Evolutionary conservation across 2,888 invertebrate genomes (phyloP).

Genomic region (Aromia moschata): DNA sequence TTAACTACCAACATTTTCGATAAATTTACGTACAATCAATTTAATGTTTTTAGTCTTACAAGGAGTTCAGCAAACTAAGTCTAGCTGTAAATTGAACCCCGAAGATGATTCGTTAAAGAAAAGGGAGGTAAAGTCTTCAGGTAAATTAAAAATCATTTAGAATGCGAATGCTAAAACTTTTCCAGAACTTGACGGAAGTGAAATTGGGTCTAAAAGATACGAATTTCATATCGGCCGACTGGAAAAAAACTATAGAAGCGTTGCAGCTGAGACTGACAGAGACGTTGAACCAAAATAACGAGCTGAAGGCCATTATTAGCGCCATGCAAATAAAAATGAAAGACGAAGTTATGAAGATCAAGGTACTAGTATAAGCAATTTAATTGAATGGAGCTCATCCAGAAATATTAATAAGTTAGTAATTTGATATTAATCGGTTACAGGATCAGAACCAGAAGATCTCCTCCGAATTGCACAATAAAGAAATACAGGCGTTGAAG

Average conservation of each 20-base stretch:
- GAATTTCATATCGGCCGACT: conserved; percentile 44
- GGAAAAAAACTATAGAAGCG: conserved; percentile 48
- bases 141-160: background rate
- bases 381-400: background rate
- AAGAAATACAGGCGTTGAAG: conserved; percentile 38
- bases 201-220: conserved; percentile 39
- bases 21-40: background rate
- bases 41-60: conserved; percentile 1
- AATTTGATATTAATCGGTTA: too few relatives aligned
- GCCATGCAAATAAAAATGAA: conserved; percentile 33
- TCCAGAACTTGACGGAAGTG: background rate
- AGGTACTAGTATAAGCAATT: conserved; percentile 15
- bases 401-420: too few relatives aligned
- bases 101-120: background rate
- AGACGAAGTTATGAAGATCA: conserved; percentile 30
- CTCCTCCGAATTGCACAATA: conserved; percentile 22
- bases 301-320: conserved; percentile 41
- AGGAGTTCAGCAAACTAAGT: background rate
- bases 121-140: background rate
- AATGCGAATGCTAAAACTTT: too few relatives aligned
- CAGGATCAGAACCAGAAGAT: conserved; percentile 28
- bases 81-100: background rate
- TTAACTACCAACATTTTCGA: background rate
- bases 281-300: conserved; percentile 48
- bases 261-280: conserved; percentile 48